phyloP scores from a whole-genome alignment of 2,113 vertebrate genomes.

The Tragelaphus imberbis region DNA sequence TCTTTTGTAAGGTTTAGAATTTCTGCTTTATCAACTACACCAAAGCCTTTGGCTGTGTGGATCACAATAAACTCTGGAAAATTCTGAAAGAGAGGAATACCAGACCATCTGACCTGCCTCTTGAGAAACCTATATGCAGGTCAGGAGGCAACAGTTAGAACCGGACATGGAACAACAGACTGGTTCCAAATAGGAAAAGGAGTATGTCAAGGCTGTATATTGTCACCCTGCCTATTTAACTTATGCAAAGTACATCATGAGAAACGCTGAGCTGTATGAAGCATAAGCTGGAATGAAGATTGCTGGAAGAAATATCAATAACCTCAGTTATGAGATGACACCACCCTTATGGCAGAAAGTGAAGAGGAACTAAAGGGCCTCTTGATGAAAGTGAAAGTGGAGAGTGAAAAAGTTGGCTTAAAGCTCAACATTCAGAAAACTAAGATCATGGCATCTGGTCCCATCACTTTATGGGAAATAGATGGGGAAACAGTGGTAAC shows the following conservation, averaged over 20 bases:
- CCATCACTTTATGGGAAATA: background rate
- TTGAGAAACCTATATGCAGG: background rate
- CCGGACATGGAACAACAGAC: background rate
- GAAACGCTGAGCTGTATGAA: background rate
- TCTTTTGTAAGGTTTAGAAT: background rate
- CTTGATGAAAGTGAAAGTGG: background rate
- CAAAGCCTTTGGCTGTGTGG: background rate
- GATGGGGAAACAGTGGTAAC: background rate
- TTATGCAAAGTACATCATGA: no score
- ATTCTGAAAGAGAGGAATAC: background rate
- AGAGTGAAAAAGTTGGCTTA: background rate
- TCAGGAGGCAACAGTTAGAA: background rate
- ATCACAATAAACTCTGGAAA: background rate
- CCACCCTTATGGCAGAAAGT: no score
- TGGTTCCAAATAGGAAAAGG: background rate
- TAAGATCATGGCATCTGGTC: background rate
- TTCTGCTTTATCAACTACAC: background rate
- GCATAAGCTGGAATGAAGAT: background rate
- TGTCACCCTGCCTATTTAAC: no score
- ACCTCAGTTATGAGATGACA: background rate
- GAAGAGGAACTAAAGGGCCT: background rate
- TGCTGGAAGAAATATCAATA: background rate
- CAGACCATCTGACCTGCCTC: background rate
- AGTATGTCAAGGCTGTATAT: no score
- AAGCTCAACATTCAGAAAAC: background rate